Conservation (phyloP, 2,888 invertebrate genomes). For the Dromius quadrimaculatus region DNA sequence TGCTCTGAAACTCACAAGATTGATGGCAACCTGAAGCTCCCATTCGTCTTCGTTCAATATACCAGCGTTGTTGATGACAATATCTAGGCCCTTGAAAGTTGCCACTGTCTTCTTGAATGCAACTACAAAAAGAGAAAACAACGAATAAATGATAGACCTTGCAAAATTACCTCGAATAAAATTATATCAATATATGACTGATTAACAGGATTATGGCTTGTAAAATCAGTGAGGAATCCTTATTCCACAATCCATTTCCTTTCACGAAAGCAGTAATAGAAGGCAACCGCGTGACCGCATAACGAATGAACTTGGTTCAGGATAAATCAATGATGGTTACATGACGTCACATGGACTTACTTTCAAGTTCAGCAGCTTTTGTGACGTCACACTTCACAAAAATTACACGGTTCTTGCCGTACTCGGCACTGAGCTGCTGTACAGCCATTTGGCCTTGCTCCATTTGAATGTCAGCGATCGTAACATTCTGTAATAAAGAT, state of each 20-base stretch:
- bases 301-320: not conserved
- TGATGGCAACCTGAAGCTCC: constrained; percentile 76
- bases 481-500: constrained; percentile 58
- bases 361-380: constrained; percentile 79
- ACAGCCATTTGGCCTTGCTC: constrained; percentile 72
- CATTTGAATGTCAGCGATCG: constrained; percentile 60
- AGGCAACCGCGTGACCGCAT: not conserved
- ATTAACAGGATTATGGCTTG: too few species aligned
- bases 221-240: not conserved
- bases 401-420: constrained; percentile 76
- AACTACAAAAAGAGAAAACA: constrained; percentile 62
- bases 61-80: constrained; percentile 81
- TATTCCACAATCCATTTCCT: not conserved
- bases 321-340: constrained; percentile 7
- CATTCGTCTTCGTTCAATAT: constrained; percentile 82
- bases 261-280: not conserved
- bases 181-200: too few species aligned
- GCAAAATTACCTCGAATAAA: too few species aligned
- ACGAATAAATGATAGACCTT: too few species aligned
- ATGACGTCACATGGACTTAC: constrained; percentile 63
- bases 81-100: constrained; percentile 66
- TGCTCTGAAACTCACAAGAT: constrained; percentile 62
- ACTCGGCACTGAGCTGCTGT: constrained; percentile 72
- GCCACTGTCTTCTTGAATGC: constrained; percentile 63
- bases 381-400: constrained; percentile 81